Conservation (phyloP, 2,797 vertebrate genomes). For the Cetoscarus ocellatus region DNA sequence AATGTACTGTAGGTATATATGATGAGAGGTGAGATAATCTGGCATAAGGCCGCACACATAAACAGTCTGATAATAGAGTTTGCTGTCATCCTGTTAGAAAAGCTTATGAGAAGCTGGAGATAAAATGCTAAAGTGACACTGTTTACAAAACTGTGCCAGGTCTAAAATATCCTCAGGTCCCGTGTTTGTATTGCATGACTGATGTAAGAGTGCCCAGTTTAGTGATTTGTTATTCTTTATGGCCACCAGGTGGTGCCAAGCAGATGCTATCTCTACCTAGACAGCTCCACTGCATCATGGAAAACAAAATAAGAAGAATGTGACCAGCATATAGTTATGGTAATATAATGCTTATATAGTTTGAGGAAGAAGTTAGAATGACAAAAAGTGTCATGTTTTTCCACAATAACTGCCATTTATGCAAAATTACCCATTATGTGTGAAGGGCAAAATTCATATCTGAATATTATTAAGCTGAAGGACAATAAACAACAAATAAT, state of each 20-base stretch:
- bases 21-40: conserved; percentile 19
- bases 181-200: neutral
- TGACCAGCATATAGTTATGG: neutral
- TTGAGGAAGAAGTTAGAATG: too few species aligned
- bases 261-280: neutral
- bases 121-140: conserved; percentile 43
- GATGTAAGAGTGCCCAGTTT: conserved; percentile 2
- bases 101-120: conserved; percentile 29
- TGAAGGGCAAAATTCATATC: too few species aligned
- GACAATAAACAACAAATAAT: too few species aligned
- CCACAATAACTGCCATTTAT: too few species aligned
- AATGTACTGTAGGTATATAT: conserved; percentile 3
- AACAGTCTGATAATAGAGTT: neutral
- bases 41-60: conserved; percentile 8
- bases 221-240: neutral
- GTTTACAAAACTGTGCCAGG: conserved; percentile 37
- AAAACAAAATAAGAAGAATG: conserved; percentile 21
- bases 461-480: too few species aligned
- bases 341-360: too few species aligned
- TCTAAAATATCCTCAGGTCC: conserved; percentile 4
- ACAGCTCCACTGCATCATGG: conserved; percentile 22
- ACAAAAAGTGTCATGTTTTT: too few species aligned
- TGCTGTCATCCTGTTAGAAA: neutral
- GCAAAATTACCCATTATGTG: too few species aligned
- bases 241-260: conserved; percentile 73